Conservation (phyloP, 2,797 vertebrate species). For the Rhynchonycteris naso region DNA sequence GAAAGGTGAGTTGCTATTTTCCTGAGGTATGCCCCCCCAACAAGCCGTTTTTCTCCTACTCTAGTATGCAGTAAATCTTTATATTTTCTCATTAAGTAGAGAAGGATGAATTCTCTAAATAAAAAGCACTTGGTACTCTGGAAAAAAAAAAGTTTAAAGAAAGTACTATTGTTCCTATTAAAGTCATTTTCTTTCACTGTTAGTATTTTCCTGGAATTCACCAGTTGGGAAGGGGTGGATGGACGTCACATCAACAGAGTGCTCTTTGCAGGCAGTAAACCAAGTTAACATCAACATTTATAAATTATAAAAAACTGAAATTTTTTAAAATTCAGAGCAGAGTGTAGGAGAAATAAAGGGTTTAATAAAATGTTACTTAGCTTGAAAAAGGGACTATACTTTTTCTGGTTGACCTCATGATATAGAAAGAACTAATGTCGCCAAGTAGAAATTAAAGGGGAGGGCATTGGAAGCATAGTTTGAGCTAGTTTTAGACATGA, state of each 20-base stretch:
- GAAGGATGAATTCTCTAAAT: not conserved
- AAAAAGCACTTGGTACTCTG: not conserved
- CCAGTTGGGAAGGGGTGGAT: not conserved
- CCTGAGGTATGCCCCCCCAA: not conserved
- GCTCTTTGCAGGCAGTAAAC: not conserved
- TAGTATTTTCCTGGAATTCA: not conserved
- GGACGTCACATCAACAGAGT: not conserved
- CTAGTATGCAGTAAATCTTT: not conserved
- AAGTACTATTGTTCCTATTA: not conserved
- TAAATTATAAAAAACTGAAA: not conserved
- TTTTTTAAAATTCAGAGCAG: not conserved
- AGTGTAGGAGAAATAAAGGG: not conserved
- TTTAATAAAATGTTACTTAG: not conserved
- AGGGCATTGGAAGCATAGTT: not conserved
- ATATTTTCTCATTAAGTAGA: not conserved
- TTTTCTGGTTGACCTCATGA: not conserved
- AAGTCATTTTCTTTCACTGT: not conserved
- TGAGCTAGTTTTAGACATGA: not conserved
- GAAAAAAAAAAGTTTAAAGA: not conserved
- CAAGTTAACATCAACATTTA: not conserved
- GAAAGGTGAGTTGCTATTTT: constrained; percentile 90
- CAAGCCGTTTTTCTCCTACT: not conserved
- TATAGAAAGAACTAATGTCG: not conserved
- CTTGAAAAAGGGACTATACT: not conserved
- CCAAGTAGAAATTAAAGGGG: not conserved